Evolutionary conservation across 2,113 vertebrate species (phyloP).

Genomic region (Chaenocephalus aceratus): DNA sequence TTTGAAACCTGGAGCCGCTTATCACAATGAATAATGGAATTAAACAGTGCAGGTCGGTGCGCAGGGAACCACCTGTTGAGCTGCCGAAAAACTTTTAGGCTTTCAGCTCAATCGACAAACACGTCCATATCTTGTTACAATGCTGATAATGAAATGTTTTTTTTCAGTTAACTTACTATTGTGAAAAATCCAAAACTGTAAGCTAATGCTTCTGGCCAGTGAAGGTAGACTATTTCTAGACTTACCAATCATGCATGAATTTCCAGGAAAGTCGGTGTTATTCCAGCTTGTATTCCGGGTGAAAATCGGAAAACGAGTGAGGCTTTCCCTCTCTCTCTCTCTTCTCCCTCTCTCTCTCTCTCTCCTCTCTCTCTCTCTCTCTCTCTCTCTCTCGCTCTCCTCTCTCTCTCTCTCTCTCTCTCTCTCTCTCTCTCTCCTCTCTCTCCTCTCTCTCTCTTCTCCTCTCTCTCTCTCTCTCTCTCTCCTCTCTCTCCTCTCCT

Average conservation of each 20-base stretch:
- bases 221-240: not conserved
- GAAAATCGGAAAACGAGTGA: conserved; percentile 24
- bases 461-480: not conserved
- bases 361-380: too few relatives aligned
- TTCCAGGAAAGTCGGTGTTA: conserved; percentile 1
- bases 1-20: conserved; percentile 7
- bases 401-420: not conserved
- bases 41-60: not conserved
- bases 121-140: not conserved
- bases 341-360: not conserved
- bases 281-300: conserved; percentile 27
- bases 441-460: too few relatives aligned
- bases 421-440: too few relatives aligned
- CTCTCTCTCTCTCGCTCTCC: not conserved
- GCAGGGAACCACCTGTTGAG: conserved; percentile 62
- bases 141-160: not conserved
- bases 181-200: not conserved
- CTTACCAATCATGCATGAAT: conserved; percentile 23
- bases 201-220: not conserved
- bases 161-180: not conserved
- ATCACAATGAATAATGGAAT: conserved; percentile 6
- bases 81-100: conserved; percentile 9
- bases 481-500: too few relatives aligned
- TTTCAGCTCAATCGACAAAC: not conserved
- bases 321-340: not conserved